Percentiles rank a stretch among this genome's conserved stretches.
These are phyloP conservation scores for Willowsia nigromaculata DNA, from an alignment of 2,888 invertebrate genomes.

Conservation along the genomic window DNA sequence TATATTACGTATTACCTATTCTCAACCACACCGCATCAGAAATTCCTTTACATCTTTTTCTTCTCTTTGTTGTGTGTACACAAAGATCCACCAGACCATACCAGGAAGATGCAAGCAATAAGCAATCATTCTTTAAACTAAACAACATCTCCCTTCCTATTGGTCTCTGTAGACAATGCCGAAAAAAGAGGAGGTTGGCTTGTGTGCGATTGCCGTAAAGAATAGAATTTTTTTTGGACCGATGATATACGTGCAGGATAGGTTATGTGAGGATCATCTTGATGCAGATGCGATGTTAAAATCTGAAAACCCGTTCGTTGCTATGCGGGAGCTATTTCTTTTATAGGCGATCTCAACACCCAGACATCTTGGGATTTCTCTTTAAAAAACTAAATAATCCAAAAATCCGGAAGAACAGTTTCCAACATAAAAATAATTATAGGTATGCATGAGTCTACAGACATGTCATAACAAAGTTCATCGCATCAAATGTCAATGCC, in stretches of 20 bases:
- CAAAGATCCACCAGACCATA: too few species aligned
- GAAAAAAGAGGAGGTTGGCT: constrained; percentile 53
- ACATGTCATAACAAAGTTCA: neutral
- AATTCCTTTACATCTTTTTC: neutral
- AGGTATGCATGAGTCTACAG: too few species aligned
- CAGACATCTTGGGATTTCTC: too few species aligned
- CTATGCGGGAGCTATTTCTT: too few species aligned
- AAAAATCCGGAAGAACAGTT: constrained; percentile 47
- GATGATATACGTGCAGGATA: neutral
- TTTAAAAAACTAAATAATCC: too few species aligned
- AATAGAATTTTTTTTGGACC: neutral
- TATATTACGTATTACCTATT: too few species aligned
- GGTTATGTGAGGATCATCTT: neutral
- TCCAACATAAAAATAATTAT: neutral
- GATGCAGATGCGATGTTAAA: too few species aligned
- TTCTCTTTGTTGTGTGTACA: neutral
- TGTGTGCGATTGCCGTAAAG: neutral
- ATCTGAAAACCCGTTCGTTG: too few species aligned
- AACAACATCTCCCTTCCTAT: constrained; percentile 56
- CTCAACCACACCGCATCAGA: too few species aligned
- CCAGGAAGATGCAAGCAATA: constrained; percentile 30
- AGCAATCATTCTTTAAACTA: constrained; percentile 60
- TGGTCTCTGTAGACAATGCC: constrained; percentile 55
- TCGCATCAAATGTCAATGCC: constrained; percentile 61
- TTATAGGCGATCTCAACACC: too few species aligned